Evolutionary conservation across 2,113 vertebrate genomes (phyloP), one percentile per base, ranked within the genome.

Genomic region (Cyphomyrus plagiostoma): DNA sequence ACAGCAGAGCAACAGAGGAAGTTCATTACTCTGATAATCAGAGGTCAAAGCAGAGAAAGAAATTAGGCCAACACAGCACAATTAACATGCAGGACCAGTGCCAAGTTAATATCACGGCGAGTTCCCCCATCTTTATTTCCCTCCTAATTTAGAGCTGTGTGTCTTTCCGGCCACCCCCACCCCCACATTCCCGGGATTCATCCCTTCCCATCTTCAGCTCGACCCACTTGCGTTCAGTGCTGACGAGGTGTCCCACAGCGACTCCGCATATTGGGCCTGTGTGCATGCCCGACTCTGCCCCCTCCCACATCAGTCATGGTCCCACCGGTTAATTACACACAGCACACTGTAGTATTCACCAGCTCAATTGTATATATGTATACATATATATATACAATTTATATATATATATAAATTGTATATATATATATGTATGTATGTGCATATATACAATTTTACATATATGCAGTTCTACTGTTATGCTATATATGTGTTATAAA

Each of bases 1-100:
- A 88, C 39, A 77, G 26, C 23, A 35, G 11, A 66, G 86, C 50
- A 77, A 62, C 88, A 53, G 56, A 90, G 52, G 87, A 83, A 45
- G 17, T 35, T 83, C 30, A 90, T 89, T 86, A 83, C 45, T 30
- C 10, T 45, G 70, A 74, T 89, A 58, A 90, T 86, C 46, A 53
- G 87, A 89, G 89, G 74, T 62, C 70, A 88, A 83, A 35, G 48
- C 53, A 74, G 86, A 83, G 52, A 89, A n/a, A 42, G 46, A 87
- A 46, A 89, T 87, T 89, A 70, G 58, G 56, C 88, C 42, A 70
- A 86, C 48, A 42, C 49, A 74, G 62, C 45, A 42, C 84, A 90
- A 87, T 89, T 87, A 80, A 56, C 88, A 58, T 80, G 42, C 19
- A 84, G 85, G 48, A 56, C 30, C 21, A 1, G 89, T 88, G 89